Evolutionary conservation across 2,888 invertebrate species (phyloP).

Genomic region (Patella caerulea): DNA sequence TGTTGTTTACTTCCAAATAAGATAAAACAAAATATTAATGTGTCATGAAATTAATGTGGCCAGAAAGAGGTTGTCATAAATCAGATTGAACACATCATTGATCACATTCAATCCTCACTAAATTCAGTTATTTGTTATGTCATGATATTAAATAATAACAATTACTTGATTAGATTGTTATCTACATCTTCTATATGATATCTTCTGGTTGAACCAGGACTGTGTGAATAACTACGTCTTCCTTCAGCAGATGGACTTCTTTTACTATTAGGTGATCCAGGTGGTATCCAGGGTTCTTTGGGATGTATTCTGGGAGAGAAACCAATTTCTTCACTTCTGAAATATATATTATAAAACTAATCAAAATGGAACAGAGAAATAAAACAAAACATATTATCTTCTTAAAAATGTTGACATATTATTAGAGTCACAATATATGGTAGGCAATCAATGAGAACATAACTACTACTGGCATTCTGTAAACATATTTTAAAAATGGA

Average conservation of each 20-base stretch:
- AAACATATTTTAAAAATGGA: no score
- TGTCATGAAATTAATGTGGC: neutral
- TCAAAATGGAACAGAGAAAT: no score
- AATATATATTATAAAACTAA: no score
- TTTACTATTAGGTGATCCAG: slow-evolving; percentile 33
- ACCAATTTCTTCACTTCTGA: neutral
- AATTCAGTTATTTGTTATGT: no score
- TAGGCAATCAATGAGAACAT: no score
- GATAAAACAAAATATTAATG: neutral
- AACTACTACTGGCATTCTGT: no score
- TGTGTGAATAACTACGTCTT: slow-evolving; percentile 46
- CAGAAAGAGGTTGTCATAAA: neutral
- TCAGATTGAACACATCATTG: neutral
- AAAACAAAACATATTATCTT: no score
- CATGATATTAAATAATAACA: neutral
- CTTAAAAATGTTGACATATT: no score
- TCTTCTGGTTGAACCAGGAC: slow-evolving; percentile 33
- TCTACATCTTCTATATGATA: slow-evolving; percentile 40
- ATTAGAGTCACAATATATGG: no score
- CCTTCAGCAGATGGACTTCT: slow-evolving; percentile 26
- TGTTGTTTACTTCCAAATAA: neutral
- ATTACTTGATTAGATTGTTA: slow-evolving; percentile 48
- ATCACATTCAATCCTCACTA: neutral
- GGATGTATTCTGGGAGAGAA: neutral
- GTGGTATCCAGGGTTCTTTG: slow-evolving; percentile 41